Percentiles rank a stretch among this genome's conserved stretches.
These are phyloP conservation scores for Phrixothrix hirtus DNA, from an alignment of 2,888 invertebrate genomes.

Conservation along the genomic window DNA sequence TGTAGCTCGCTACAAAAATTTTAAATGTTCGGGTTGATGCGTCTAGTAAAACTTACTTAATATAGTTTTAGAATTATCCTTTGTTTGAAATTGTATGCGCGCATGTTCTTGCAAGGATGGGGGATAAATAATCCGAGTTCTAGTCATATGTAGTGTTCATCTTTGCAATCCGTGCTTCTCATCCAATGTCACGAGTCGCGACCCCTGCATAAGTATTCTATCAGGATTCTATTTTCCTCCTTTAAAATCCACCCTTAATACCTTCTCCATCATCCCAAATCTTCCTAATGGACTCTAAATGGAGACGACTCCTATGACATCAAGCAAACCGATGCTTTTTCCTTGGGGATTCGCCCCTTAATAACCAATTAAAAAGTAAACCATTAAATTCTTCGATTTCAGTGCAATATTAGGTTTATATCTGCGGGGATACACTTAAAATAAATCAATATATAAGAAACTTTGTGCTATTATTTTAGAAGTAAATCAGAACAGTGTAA, in stretches of 20 bases:
- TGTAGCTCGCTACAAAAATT: too few relatives aligned
- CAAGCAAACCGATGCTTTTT: constrained; percentile 40
- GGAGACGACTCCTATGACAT: constrained; percentile 51
- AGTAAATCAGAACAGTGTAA: too few relatives aligned
- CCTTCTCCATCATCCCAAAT: constrained; percentile 49
- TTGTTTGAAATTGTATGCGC: constrained; percentile 38
- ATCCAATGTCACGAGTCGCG: constrained; percentile 49
- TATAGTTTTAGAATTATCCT: too few relatives aligned
- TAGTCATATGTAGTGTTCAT: constrained; percentile 43
- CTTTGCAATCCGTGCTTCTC: constrained; percentile 46
- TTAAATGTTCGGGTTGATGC: too few relatives aligned
- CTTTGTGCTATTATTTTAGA: too few relatives aligned
- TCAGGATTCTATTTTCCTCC: constrained; percentile 45
- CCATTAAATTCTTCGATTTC: constrained; percentile 49
- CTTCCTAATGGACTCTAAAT: constrained; percentile 55
- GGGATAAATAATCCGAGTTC: constrained; percentile 38
- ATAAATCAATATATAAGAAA: too few relatives aligned
- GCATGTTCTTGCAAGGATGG: constrained; percentile 28
- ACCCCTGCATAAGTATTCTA: constrained; percentile 40
- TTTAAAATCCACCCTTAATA: constrained; percentile 42
- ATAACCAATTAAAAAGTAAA: constrained; percentile 53
- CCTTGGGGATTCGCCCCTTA: constrained; percentile 36
- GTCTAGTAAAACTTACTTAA: too few relatives aligned
- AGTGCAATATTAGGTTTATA: constrained; percentile 11
- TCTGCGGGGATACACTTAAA: too few relatives aligned